Base-by-base conservation (phyloP, 1,140 invertebrate genomes). In the Pararge aegeria region DNA sequence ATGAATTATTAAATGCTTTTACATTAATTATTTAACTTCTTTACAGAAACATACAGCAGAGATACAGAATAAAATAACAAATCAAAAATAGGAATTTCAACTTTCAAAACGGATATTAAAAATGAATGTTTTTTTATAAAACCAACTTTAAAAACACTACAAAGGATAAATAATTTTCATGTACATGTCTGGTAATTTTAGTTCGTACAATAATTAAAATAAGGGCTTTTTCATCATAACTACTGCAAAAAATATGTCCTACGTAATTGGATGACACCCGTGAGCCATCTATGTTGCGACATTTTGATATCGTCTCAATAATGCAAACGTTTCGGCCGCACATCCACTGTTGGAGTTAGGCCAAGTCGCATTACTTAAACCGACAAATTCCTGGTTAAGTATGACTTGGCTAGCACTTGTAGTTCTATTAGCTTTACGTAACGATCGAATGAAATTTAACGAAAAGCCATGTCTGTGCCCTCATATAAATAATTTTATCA, bases 351-450 rank as follows among this genome's bases (percentile, higher is more conserved):
- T 71, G 68, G 68, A 71, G 57, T 20, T 19, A 38, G 7, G 64
- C 68, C 68, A 71, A 71, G 58, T 42, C 50, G 52, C 65, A 66
- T 68, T 68, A 71, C 60, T 71, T 71, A 71, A 55, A 51, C 60
- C 62, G 63, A 72, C 66, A 68, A 64, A 72, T 72, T 68, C 69
- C 66, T 58, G 34, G 62, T 66, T 72, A 68, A 68, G 63, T 68
- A 66, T 68, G 63, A 66, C 66, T 72, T 69, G 67, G 59, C 57
- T 68, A 55, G 58, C 70, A 68, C 66, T 64, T 72, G 63, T 56
- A 59, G 58, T 53, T 61, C 55, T 66, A 68, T 66, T 68, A 64
- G 60, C 69, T 58, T 56, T 56, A 56, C 30, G 46, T 46, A 55
- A 46, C 30, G 42, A 37, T 49, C 30, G 40, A 55, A 56, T 56